A percentile compares a stretch with the other conserved stretches of the same genome.
Conservation (phyloP, 2,797 vertebrate species). For the Lutjanus argentimaculatus region DNA sequence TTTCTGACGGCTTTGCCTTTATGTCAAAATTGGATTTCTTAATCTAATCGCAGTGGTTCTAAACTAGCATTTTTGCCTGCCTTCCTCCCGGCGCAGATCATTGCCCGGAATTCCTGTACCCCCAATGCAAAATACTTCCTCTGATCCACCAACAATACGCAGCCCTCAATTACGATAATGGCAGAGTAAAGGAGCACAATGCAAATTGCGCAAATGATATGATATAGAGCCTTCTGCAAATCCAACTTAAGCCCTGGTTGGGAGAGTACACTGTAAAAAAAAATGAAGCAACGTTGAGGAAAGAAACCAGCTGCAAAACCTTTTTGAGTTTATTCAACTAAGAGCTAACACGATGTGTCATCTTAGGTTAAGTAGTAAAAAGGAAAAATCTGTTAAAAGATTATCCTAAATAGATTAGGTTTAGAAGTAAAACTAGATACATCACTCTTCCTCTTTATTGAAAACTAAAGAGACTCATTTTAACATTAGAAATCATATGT, state of each 20-base stretch:
- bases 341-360: too few relatives aligned
- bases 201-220: conserved; percentile 55
- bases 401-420: too few relatives aligned
- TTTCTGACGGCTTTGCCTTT: conserved; percentile 76
- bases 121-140: conserved; percentile 49
- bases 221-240: conserved; percentile 54
- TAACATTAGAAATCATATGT: too few relatives aligned
- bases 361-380: too few relatives aligned
- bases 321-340: too few relatives aligned
- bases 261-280: neutral
- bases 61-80: conserved; percentile 55
- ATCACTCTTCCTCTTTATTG: too few relatives aligned
- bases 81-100: conserved; percentile 41
- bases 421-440: too few relatives aligned
- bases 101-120: conserved; percentile 28
- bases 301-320: too few relatives aligned
- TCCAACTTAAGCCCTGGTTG: conserved; percentile 62
- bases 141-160: conserved; percentile 56
- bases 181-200: conserved; percentile 51
- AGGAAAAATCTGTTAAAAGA: too few relatives aligned
- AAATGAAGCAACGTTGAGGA: too few relatives aligned
- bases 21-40: conserved; percentile 81
- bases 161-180: conserved; percentile 69
- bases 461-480: too few relatives aligned
- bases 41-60: conserved; percentile 66